These are phyloP conservation scores for Pocillopora damicornis DNA, from an alignment of 64 coral and sea anemone species.

Conservation along the genomic window DNA sequence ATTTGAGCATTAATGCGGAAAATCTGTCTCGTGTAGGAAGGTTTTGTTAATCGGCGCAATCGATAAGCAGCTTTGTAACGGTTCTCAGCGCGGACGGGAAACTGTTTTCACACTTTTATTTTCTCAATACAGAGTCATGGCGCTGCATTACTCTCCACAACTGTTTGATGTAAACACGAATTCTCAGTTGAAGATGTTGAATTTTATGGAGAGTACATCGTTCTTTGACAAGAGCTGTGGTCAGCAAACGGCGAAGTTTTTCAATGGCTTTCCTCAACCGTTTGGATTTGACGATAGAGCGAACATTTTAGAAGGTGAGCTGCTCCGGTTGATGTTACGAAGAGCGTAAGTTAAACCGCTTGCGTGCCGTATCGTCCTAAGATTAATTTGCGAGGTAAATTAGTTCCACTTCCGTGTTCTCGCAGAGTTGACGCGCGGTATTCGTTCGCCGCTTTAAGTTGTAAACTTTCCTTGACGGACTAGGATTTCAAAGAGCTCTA, in stretches of 20 bases:
- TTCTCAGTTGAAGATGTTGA: neutral
- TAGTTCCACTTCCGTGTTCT: conserved; percentile 19
- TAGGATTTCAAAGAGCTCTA: too few relatives aligned
- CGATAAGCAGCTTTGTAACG: too few relatives aligned
- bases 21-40: too few relatives aligned
- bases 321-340: too few relatives aligned
- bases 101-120: too few relatives aligned
- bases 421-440: too few relatives aligned
- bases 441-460: too few relatives aligned
- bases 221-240: neutral
- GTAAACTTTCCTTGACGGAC: too few relatives aligned
- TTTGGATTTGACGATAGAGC: neutral
- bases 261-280: neutral
- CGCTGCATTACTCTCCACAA: neutral
- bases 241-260: neutral
- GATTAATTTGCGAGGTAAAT: neutral
- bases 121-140: neutral
- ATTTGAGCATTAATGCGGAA: too few relatives aligned
- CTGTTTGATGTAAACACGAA: neutral
- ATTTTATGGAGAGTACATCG: neutral
- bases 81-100: too few relatives aligned
- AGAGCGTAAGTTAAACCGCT: too few relatives aligned
- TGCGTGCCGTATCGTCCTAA: neutral
- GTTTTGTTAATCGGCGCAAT: too few relatives aligned
- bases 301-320: neutral